Evolutionary conservation across 2,797 vertebrate genomes (phyloP).

Genomic region (Parauchenoglanis punctatus): DNA sequence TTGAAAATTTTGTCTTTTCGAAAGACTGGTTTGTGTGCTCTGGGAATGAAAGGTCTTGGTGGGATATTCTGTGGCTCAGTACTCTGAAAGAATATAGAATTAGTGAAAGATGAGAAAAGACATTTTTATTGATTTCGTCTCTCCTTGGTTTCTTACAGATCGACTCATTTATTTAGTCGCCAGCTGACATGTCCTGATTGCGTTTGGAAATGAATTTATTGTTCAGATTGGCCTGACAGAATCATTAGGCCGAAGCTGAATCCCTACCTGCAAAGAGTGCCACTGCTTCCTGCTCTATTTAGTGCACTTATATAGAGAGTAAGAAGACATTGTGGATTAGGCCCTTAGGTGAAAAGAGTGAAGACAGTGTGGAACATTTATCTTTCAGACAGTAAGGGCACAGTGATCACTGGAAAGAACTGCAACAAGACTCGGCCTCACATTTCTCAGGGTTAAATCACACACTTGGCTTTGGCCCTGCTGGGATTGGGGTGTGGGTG

Average conservation of each 20-base stretch:
- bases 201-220: not conserved
- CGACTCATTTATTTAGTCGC: not conserved
- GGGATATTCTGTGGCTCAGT: not conserved
- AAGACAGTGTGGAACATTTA: not conserved
- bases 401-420: not conserved
- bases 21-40: not conserved
- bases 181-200: not conserved
- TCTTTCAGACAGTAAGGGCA: not conserved
- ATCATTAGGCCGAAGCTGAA: not conserved
- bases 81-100: not conserved
- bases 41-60: not conserved
- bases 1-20: not conserved
- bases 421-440: not conserved
- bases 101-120: not conserved
- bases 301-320: not conserved
- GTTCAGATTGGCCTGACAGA: not conserved
- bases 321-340: not conserved
- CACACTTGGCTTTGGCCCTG: not conserved
- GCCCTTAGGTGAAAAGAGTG: not conserved
- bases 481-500: not conserved
- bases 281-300: not conserved
- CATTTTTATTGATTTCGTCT: not conserved
- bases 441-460: not conserved
- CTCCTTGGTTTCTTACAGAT: not conserved
- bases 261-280: not conserved